Conservation (phyloP, 1,140 invertebrate genomes). For the Drosophila obscura region DNA sequence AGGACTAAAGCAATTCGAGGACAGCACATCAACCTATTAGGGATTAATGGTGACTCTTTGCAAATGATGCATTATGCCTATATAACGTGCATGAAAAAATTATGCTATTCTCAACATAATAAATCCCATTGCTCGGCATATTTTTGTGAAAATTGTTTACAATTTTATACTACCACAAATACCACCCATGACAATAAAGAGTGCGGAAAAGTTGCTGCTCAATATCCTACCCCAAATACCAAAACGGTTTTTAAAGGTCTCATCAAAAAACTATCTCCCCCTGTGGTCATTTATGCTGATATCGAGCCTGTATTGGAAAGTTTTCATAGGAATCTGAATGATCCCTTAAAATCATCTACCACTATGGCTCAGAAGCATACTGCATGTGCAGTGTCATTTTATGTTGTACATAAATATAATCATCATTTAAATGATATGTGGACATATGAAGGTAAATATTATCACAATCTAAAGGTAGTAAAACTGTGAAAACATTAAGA, state of each 20-base stretch:
- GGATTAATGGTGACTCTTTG: too few relatives aligned
- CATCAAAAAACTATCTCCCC: not conserved
- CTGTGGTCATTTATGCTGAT: conserved; percentile 9
- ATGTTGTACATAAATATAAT: conserved; percentile 10
- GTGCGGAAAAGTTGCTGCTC: not conserved
- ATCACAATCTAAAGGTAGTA: too few relatives aligned
- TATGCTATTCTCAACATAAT: too few relatives aligned
- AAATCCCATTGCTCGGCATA: too few relatives aligned
- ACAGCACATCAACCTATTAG: too few relatives aligned
- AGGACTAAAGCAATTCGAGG: too few relatives aligned
- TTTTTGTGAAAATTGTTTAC: too few relatives aligned
- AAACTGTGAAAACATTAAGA: too few relatives aligned
- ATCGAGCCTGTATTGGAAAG: conserved; percentile 9
- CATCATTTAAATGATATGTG: not conserved
- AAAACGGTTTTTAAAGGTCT: not conserved
- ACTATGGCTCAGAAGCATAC: not conserved
- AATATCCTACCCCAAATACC: not conserved
- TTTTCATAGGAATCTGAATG: not conserved
- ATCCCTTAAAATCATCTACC: not conserved
- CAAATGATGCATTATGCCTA: too few relatives aligned
- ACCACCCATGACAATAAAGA: too few relatives aligned
- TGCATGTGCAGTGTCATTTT: conserved; percentile 11
- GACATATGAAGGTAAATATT: conserved; percentile 7
- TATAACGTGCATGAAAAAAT: too few relatives aligned
- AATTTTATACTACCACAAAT: too few relatives aligned